phyloP scores from a whole-genome alignment of 2,113 vertebrate species.

The Myrmophylax atrothorax region DNA sequence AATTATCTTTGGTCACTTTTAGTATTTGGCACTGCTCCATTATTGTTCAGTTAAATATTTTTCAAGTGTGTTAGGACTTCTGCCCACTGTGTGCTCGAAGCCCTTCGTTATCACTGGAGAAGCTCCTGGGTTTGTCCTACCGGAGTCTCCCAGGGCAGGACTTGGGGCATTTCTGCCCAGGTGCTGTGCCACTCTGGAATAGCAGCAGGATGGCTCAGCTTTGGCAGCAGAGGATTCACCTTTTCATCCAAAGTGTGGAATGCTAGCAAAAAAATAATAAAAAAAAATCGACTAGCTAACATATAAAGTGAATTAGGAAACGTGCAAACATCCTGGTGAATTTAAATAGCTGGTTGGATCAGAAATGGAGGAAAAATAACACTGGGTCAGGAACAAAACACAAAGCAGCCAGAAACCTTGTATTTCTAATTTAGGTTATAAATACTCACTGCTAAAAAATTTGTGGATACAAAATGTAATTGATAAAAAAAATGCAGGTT shows the following conservation, averaged over 20 bases:
- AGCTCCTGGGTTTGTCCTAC: constrained; percentile 63
- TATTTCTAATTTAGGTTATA: constrained; percentile 29
- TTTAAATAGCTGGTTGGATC: constrained; percentile 54
- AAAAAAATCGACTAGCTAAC: neutral
- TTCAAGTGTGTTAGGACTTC: constrained; percentile 82
- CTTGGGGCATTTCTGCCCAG: neutral
- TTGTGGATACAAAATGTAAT: neutral
- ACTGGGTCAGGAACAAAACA: constrained; percentile 42
- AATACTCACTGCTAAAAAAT: constrained; percentile 23
- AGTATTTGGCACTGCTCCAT: constrained; percentile 80
- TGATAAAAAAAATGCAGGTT: neutral
- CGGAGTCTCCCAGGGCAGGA: constrained; percentile 31
- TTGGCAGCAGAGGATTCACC: neutral
- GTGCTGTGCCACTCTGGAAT: neutral
- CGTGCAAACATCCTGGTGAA: constrained; percentile 57
- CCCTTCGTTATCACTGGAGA: constrained; percentile 69
- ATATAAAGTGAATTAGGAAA: constrained; percentile 35
- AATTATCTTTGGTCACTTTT: constrained; percentile 84
- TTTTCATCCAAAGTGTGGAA: neutral
- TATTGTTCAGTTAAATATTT: constrained; percentile 87
- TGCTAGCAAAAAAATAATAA: neutral
- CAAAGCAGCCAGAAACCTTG: constrained; percentile 34
- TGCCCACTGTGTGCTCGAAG: constrained; percentile 74
- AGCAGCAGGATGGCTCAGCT: neutral
- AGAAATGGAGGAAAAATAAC: constrained; percentile 66